Percentiles rank a stretch among this genome's conserved stretches.
phyloP scores from a whole-genome alignment of 2,888 invertebrate genomes.

The Eupithecia exiguata region DNA sequence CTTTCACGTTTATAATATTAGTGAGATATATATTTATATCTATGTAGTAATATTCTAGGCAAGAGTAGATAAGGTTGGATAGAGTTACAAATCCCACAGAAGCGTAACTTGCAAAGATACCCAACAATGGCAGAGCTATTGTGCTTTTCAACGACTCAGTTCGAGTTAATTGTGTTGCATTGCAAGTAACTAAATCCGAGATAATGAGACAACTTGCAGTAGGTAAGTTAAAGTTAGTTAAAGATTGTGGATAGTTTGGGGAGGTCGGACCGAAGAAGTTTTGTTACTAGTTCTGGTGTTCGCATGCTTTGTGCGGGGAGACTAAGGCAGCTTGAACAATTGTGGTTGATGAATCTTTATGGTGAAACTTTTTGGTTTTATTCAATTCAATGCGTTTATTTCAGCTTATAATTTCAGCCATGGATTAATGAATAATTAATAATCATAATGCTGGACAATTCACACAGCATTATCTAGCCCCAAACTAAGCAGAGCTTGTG shows the following conservation, averaged over 20 bases:
- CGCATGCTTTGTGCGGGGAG: neutral
- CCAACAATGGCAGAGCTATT: slow-evolving; percentile 34
- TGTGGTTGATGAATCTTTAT: neutral
- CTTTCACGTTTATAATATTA: no score
- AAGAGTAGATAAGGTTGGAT: neutral
- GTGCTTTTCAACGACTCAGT: slow-evolving; percentile 43
- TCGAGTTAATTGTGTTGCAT: slow-evolving; percentile 59
- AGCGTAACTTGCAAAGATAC: slow-evolving; percentile 31
- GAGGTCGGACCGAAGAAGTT: slow-evolving; percentile 24
- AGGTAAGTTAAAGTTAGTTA: slow-evolving; percentile 47
- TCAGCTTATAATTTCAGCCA: no score
- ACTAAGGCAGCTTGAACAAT: neutral
- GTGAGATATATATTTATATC: no score
- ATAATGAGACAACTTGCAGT: slow-evolving; percentile 62
- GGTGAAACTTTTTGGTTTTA: neutral
- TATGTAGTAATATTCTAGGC: no score
- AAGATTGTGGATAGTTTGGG: slow-evolving; percentile 31
- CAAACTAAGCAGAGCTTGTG: no score
- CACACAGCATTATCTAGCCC: no score
- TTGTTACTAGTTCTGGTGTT: slow-evolving; percentile 1
- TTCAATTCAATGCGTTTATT: no score
- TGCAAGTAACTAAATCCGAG: slow-evolving; percentile 57
- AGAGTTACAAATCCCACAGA: slow-evolving; percentile 11
- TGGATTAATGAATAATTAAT: no score
- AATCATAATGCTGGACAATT: no score